These are phyloP conservation scores for Cataglyphis rosenhaueri DNA, from an alignment of 2,888 invertebrate species.

Conservation along the genomic window DNA sequence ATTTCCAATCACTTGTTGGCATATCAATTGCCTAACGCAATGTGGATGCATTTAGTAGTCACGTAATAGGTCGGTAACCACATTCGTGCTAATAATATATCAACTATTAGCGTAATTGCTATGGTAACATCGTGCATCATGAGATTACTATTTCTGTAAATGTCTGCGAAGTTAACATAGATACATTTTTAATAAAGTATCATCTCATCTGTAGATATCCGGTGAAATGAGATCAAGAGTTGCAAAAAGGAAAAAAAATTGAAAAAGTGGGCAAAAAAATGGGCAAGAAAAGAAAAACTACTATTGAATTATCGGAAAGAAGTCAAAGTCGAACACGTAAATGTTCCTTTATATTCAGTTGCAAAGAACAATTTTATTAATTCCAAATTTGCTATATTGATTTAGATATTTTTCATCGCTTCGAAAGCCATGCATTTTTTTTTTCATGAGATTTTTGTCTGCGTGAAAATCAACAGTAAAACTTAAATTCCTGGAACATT, in stretches of 20 bases:
- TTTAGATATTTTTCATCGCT: constrained; percentile 29
- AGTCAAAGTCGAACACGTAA: constrained; percentile 12
- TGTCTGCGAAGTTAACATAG: background rate
- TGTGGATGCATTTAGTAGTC: constrained; percentile 34
- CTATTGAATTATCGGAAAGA: constrained; percentile 23
- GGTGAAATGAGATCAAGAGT: background rate
- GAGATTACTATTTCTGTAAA: background rate
- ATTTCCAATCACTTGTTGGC: constrained; percentile 38
- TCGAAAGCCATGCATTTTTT: constrained; percentile 24
- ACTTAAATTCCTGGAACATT: constrained; percentile 8
- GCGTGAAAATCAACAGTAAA: background rate
- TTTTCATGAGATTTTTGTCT: constrained; percentile 6
- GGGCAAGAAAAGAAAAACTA: background rate
- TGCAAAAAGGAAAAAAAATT: background rate
- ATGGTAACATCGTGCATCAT: background rate
- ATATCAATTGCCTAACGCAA: constrained; percentile 38
- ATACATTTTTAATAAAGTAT: background rate
- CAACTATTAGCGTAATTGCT: constrained; percentile 40
- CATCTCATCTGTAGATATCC: background rate
- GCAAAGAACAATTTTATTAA: constrained; percentile 11
- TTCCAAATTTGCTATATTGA: constrained; percentile 34
- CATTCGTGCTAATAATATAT: constrained; percentile 40
- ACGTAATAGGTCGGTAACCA: constrained; percentile 26
- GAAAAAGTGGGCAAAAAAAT: background rate
- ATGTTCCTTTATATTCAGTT: constrained; percentile 1